These are phyloP conservation scores for Athene cunicularia DNA, from an alignment of 2,113 vertebrate species.

Conservation along the genomic window DNA sequence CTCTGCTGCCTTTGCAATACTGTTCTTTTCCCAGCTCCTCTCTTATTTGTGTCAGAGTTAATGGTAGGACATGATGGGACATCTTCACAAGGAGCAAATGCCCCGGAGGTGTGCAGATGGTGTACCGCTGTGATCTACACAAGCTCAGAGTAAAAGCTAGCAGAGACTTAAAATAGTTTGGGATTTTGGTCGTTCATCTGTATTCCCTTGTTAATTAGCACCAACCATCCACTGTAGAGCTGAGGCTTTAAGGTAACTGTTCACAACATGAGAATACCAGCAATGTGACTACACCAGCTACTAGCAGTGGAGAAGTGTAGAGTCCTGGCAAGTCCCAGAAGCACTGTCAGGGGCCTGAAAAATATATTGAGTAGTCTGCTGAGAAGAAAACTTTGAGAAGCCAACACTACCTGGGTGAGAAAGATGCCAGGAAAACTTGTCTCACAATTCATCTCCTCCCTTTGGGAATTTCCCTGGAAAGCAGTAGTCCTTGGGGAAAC, in stretches of 20 bases:
- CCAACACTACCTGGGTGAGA: background rate
- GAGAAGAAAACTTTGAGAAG: background rate
- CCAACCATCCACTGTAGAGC: background rate
- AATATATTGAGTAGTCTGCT: background rate
- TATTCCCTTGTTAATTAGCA: background rate
- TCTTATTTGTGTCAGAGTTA: background rate
- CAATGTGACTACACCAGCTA: background rate
- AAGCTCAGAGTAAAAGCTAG: background rate
- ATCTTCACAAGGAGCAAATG: background rate
- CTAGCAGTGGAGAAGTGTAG: background rate
- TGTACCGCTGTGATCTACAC: background rate
- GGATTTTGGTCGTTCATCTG: fast-evolving
- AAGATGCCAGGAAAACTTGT: background rate
- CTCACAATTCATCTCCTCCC: background rate
- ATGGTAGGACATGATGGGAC: background rate
- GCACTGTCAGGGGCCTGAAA: background rate
- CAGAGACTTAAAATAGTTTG: background rate
- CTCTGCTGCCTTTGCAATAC: background rate
- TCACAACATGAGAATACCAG: background rate
- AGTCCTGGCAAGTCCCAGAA: background rate
- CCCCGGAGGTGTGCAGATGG: background rate
- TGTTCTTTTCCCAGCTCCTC: background rate
- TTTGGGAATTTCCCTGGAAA: background rate
- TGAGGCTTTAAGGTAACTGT: background rate
- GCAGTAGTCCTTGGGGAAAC: no score